Evolutionary conservation across 35 echinoderm and acorn worm species (phyloP).

Genomic region (Heliocidaris erythrogramma): DNA sequence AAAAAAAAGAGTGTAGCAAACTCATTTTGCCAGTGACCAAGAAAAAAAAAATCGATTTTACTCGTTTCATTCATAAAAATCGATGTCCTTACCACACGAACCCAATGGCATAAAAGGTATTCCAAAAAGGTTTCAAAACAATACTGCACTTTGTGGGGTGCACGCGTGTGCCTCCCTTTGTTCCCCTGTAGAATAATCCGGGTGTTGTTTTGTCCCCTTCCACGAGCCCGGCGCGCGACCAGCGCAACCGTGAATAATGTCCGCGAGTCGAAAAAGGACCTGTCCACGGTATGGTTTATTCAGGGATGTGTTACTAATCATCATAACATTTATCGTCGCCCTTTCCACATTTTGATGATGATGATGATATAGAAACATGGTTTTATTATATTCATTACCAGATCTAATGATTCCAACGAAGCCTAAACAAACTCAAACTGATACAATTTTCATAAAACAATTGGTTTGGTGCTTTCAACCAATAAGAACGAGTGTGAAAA

Average conservation of each 20-base stretch:
- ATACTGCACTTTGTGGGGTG: conserved; percentile 7
- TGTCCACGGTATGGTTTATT: background rate
- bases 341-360: too few species aligned
- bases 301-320: too few species aligned
- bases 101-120: background rate
- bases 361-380: too few species aligned
- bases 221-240: conserved; percentile 17
- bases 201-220: conserved; percentile 25
- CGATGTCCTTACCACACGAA: background rate
- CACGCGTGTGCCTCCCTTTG: conserved; percentile 27
- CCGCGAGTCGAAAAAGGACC: background rate
- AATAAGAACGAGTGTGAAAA: too few species aligned
- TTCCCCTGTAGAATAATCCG: background rate
- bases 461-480: too few species aligned
- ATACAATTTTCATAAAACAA: too few species aligned
- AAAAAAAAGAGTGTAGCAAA: background rate
- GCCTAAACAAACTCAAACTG: too few species aligned
- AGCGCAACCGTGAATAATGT: background rate
- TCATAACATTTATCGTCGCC: too few species aligned
- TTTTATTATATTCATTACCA: too few species aligned
- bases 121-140: conserved; percentile 2
- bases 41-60: background rate
- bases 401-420: too few species aligned
- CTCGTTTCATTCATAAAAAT: background rate
- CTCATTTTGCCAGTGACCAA: background rate